Percentiles rank a stretch among this genome's conserved stretches.
Evolutionary conservation across 2,113 vertebrate genomes (phyloP).

Genomic region (Zapornia atra): DNA sequence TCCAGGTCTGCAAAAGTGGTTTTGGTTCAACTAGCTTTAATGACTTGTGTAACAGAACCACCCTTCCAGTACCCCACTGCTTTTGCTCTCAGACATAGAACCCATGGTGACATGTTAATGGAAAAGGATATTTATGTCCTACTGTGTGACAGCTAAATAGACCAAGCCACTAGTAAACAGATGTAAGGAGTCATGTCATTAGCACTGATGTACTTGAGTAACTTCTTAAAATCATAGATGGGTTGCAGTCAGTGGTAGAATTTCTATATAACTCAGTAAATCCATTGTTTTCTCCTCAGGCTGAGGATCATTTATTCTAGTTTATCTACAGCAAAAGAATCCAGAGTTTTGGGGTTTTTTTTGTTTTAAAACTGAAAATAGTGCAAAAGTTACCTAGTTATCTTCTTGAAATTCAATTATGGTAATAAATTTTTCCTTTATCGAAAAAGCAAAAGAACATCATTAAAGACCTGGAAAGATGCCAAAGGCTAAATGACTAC

Average conservation of each 20-base stretch:
- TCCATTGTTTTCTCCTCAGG: background rate
- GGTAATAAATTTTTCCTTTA: background rate
- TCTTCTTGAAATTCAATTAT: background rate
- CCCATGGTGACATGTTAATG: background rate
- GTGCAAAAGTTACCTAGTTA: background rate
- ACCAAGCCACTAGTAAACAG: background rate
- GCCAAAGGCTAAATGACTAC: background rate
- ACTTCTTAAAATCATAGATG: background rate
- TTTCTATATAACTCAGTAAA: background rate
- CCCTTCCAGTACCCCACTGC: rapidly evolving
- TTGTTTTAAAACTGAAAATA: background rate
- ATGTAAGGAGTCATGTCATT: background rate
- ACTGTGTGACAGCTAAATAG: background rate
- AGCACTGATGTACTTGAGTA: background rate
- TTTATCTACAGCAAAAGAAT: background rate
- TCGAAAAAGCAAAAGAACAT: background rate
- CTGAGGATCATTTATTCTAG: background rate
- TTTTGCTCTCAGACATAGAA: background rate
- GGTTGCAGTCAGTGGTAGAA: background rate
- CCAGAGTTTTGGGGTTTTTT: background rate
- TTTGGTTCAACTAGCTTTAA: background rate
- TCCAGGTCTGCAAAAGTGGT: background rate
- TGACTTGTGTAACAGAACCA: background rate
- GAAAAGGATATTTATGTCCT: background rate
- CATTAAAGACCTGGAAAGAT: background rate